A percentile compares a stretch with the other conserved stretches of the same genome.
Evolutionary conservation across 2,797 vertebrate species (phyloP).

Genomic region (Fundulus diaphanus): DNA sequence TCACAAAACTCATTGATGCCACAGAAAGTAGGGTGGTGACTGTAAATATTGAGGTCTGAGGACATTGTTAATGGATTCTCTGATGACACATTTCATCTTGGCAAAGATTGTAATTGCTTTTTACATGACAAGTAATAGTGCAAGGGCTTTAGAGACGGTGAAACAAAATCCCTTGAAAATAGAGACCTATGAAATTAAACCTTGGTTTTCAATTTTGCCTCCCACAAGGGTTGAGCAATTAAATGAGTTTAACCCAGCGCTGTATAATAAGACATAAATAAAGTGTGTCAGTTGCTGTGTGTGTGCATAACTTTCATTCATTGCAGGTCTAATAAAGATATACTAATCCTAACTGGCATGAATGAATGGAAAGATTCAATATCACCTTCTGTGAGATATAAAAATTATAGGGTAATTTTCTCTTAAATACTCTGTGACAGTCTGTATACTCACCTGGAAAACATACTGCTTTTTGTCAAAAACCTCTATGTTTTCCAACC

Average conservation of each 20-base stretch:
- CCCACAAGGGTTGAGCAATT: constrained; percentile 78
- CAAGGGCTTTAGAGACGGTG: constrained; percentile 75
- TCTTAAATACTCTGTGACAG: background rate
- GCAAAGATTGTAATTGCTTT: constrained; percentile 82
- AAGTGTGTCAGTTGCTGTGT: constrained; percentile 20
- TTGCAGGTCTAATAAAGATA: constrained; percentile 3
- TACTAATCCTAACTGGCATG: background rate
- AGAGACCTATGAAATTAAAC: constrained; percentile 83
- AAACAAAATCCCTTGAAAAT: constrained; percentile 79
- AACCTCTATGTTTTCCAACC: constrained; percentile 24
- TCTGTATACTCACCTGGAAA: background rate
- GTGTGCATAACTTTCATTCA: background rate
- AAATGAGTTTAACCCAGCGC: constrained; percentile 74
- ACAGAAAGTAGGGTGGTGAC: constrained; percentile 73
- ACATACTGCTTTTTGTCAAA: background rate
- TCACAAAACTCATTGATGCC: constrained; percentile 50
- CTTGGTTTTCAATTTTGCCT: constrained; percentile 85
- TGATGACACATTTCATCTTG: constrained; percentile 75
- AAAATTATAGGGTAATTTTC: background rate
- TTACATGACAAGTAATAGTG: constrained; percentile 80
- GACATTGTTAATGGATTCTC: constrained; percentile 76
- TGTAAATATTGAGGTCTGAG: constrained; percentile 78
- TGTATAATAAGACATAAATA: constrained; percentile 79
- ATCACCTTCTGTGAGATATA: background rate
- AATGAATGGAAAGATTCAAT: background rate